These are phyloP conservation scores for Diarsia brunnea DNA, from an alignment of 2,888 invertebrate species.

Conservation along the genomic window DNA sequence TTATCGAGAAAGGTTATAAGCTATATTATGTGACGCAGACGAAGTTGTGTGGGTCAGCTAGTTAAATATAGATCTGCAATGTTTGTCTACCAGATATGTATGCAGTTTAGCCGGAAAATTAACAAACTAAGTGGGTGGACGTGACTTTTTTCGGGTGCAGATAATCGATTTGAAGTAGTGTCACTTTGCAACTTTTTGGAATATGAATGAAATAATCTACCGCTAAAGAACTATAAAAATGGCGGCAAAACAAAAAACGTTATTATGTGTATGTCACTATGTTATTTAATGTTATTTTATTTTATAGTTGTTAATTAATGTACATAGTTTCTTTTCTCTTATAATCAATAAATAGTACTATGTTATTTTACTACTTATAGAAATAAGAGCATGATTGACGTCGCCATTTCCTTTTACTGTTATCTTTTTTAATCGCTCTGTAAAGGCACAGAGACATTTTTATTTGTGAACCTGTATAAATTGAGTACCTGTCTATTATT, in stretches of 20 bases:
- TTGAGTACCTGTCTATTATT: background rate
- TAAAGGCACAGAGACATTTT: background rate
- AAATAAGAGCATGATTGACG: background rate
- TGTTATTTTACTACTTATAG: background rate
- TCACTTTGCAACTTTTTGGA: background rate
- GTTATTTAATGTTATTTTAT: too few species aligned
- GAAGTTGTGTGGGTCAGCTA: too few species aligned
- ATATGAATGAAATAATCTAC: background rate
- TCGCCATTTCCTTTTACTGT: background rate
- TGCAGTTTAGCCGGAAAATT: slow-evolving; percentile 18
- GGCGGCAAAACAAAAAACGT: too few species aligned
- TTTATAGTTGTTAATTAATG: too few species aligned
- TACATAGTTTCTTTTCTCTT: too few species aligned
- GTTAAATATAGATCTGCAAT: slow-evolving; percentile 4
- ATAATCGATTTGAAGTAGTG: background rate
- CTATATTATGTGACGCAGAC: too few species aligned
- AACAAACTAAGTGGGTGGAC: background rate
- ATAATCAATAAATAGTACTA: too few species aligned
- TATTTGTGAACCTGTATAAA: background rate
- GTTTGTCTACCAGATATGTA: background rate
- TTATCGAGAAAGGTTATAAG: too few species aligned
- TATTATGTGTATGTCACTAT: background rate
- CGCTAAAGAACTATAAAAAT: background rate
- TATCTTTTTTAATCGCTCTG: background rate
- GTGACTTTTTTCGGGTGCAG: background rate